phyloP scores from a whole-genome alignment of 2,797 vertebrate genomes.

The Cebuella pygmaea region DNA sequence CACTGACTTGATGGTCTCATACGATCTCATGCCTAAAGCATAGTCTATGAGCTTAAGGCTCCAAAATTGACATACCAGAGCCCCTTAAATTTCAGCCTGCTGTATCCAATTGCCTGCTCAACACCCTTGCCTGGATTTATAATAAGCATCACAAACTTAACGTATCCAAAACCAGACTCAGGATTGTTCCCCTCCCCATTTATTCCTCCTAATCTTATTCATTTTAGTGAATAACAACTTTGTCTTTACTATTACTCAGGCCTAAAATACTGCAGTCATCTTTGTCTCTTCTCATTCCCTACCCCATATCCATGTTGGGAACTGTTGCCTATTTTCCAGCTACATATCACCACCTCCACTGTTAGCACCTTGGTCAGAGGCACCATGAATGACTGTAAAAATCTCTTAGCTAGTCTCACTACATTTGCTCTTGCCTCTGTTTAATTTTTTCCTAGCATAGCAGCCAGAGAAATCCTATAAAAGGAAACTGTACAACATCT shows the following conservation, averaged over 20 bases:
- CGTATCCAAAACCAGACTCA: neutral
- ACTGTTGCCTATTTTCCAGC: neutral
- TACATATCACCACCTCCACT: no score
- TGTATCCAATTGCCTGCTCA: neutral
- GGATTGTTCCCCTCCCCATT: neutral
- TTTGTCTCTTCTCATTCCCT: neutral
- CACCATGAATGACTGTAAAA: neutral
- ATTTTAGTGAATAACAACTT: neutral
- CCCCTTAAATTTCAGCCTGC: neutral
- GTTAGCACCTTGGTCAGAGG: slow-evolving; percentile 21
- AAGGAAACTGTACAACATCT: neutral
- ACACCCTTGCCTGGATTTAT: neutral
- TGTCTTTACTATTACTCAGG: neutral
- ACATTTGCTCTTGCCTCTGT: neutral
- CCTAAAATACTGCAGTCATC: neutral
- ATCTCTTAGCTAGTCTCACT: neutral
- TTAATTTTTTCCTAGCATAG: neutral
- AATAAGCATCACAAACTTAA: neutral
- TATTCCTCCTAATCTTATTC: neutral
- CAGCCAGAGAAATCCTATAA: neutral
- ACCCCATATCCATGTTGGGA: neutral
- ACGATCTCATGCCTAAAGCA: neutral
- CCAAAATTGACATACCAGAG: neutral
- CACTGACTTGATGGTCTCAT: neutral
- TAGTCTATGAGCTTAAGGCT: neutral